A percentile compares a stretch with the other conserved stretches of the same genome.
phyloP scores from a whole-genome alignment of 2,888 invertebrate species.

The Oxyteleia sp. region DNA sequence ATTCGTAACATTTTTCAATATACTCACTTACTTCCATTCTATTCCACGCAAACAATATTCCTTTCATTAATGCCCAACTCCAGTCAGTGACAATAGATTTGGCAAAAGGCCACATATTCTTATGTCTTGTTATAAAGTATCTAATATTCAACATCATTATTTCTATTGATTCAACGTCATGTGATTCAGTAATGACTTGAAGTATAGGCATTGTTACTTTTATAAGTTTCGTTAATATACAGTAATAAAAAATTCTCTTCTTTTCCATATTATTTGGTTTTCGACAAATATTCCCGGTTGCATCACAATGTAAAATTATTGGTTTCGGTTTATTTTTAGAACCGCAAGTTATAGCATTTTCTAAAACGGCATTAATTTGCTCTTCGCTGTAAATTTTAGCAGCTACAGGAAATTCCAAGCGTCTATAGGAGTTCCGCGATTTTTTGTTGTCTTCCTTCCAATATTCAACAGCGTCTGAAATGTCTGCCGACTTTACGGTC shows the following conservation, averaged over 20 bases:
- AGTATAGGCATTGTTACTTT: not conserved
- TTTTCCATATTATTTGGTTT: not conserved
- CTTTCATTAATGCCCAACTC: constrained; percentile 51
- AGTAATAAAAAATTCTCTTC: constrained; percentile 53
- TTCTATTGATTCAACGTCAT: constrained; percentile 39
- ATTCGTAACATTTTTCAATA: constrained; percentile 48
- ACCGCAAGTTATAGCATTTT: constrained; percentile 7
- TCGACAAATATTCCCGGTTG: too few relatives aligned
- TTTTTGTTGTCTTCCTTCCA: constrained; percentile 27
- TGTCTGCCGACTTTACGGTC: constrained; percentile 51
- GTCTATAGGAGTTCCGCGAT: constrained; percentile 22
- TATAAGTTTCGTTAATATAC: not conserved
- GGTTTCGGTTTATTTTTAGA: constrained; percentile 30
- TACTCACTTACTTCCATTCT: constrained; percentile 38
- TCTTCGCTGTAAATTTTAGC: constrained; percentile 39
- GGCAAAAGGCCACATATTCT: constrained; percentile 38
- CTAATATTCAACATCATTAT: constrained; percentile 42
- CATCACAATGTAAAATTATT: not conserved
- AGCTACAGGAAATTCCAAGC: constrained; percentile 2
- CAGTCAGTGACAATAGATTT: constrained; percentile 32
- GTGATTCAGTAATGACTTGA: constrained; percentile 55
- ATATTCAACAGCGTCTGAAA: constrained; percentile 45
- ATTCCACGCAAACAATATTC: constrained; percentile 39
- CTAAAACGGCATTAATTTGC: constrained; percentile 15
- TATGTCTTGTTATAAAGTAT: constrained; percentile 37